Evolutionary conservation across 2,888 invertebrate genomes (phyloP).

Genomic region (Omphaloscelis lunosa): DNA sequence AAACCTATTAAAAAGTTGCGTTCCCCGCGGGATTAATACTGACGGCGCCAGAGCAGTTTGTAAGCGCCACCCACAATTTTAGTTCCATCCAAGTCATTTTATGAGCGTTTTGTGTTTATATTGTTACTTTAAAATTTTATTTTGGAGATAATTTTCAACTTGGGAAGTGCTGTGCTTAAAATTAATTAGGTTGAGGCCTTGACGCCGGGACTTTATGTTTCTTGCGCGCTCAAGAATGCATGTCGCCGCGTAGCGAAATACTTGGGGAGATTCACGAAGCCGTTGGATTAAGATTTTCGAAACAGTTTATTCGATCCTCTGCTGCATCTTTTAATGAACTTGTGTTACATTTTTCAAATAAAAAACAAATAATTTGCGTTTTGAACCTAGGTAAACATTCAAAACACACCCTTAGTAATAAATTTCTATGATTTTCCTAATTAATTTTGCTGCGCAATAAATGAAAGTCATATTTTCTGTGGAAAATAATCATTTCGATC

Average conservation of each 20-base stretch:
- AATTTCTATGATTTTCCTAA: constrained; percentile 20
- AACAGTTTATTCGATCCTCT: constrained; percentile 1
- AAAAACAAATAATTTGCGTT: not conserved
- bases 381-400: not conserved
- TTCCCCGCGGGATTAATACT: constrained; percentile 58
- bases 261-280: constrained; percentile 18
- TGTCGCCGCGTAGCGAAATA: constrained; percentile 32
- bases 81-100: constrained; percentile 64
- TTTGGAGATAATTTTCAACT: constrained; percentile 62
- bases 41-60: constrained; percentile 49
- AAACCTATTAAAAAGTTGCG: constrained; percentile 69
- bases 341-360: not conserved
- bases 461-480: constrained; percentile 42
- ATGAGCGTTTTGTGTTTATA: constrained; percentile 62
- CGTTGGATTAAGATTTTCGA: constrained; percentile 19
- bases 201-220: constrained; percentile 40
- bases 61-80: constrained; percentile 62
- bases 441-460: constrained; percentile 30
- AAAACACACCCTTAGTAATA: not conserved
- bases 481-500: constrained; percentile 44
- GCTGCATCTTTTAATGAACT: not conserved
- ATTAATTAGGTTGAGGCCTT: constrained; percentile 59
- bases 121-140: constrained; percentile 57
- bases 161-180: constrained; percentile 57
- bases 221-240: constrained; percentile 37